phyloP scores from a whole-genome alignment of 1,140 invertebrate species.

The Himalopsyche phryganea region DNA sequence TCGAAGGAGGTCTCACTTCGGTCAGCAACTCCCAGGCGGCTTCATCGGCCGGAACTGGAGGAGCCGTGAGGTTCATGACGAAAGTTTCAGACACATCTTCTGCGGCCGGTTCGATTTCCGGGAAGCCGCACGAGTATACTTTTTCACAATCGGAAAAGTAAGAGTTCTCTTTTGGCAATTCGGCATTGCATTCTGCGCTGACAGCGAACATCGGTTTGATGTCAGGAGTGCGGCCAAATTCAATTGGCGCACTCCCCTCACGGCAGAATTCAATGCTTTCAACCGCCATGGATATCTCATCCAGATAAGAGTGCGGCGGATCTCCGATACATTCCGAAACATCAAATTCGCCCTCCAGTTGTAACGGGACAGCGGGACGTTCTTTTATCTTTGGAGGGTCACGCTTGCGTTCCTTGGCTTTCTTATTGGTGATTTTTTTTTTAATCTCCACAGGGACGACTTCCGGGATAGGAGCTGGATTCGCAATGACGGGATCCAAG shows the following conservation, averaged over 20 bases:
- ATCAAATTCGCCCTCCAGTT: background rate
- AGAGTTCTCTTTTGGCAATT: no score
- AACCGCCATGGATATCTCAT: conserved; percentile 26
- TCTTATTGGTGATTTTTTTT: conserved; percentile 1
- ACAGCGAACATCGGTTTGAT: no score
- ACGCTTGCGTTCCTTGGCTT: conserved; percentile 7
- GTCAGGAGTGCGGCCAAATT: no score
- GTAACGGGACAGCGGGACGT: background rate
- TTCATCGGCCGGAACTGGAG: conserved; percentile 6
- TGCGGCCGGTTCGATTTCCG: background rate
- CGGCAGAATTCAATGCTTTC: conserved; percentile 27
- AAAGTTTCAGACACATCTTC: background rate
- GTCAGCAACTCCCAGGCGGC: conserved; percentile 28
- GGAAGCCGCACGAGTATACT: background rate
- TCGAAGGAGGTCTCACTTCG: conserved; percentile 1
- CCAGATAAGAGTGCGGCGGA: conserved; percentile 5
- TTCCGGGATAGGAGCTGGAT: background rate
- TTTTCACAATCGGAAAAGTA: background rate
- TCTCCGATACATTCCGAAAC: background rate
- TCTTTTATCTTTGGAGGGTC: background rate
- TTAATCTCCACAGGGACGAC: background rate
- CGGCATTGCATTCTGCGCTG: no score
- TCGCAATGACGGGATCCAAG: conserved; percentile 4
- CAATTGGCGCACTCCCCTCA: no score
- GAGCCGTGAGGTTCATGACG: background rate